These are phyloP conservation scores for Pseudopleuronectes americanus DNA, from an alignment of 2,797 vertebrate species.

Conservation along the genomic window DNA sequence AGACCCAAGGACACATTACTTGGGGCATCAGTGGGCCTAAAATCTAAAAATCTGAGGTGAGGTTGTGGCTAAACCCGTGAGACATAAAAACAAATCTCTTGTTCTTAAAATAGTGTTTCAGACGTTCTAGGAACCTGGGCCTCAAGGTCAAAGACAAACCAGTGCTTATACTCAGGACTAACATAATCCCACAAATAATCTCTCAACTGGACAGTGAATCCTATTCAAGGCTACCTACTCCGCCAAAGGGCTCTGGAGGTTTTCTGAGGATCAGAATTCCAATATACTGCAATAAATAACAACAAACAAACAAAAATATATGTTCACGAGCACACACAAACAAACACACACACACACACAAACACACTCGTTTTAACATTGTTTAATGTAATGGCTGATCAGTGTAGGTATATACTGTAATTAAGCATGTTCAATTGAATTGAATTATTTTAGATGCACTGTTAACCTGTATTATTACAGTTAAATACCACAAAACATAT, in stretches of 20 bases:
- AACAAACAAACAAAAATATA: not conserved
- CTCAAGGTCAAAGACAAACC: slow-evolving; percentile 64
- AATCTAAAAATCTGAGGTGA: slow-evolving; percentile 11
- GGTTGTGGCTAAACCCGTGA: slow-evolving; percentile 23
- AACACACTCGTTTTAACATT: too few species aligned
- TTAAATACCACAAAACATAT: too few species aligned
- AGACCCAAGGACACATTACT: not conserved
- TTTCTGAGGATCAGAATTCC: slow-evolving; percentile 17
- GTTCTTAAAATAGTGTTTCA: slow-evolving; percentile 73
- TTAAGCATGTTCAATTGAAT: too few species aligned
- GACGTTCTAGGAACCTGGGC: slow-evolving; percentile 44
- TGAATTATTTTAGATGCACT: too few species aligned
- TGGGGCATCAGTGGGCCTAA: not conserved
- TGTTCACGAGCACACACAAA: not conserved
- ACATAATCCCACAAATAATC: slow-evolving; percentile 55
- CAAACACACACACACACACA: too few species aligned
- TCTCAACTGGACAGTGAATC: slow-evolving; percentile 69
- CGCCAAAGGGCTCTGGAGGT: slow-evolving; percentile 23
- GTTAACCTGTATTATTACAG: too few species aligned
- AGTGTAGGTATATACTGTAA: too few species aligned
- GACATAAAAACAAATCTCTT: slow-evolving; percentile 55
- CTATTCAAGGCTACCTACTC: slow-evolving; percentile 30
- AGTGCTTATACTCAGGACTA: slow-evolving; percentile 25
- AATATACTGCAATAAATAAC: slow-evolving; percentile 8
- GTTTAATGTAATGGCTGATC: too few species aligned